Evolutionary conservation across 2,888 invertebrate genomes (phyloP).

Genomic region (Heliconius ethilla): DNA sequence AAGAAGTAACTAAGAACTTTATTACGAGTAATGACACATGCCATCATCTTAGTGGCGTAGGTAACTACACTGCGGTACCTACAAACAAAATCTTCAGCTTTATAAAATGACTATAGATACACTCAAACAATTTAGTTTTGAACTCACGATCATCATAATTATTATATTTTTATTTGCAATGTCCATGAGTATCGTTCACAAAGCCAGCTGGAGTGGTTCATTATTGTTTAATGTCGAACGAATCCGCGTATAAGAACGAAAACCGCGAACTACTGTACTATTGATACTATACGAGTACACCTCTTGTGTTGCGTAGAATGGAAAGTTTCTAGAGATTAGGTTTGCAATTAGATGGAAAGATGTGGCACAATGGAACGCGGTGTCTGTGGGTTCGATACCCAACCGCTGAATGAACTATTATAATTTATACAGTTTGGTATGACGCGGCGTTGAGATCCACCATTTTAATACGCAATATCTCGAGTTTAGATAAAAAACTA

Average conservation of each 20-base stretch:
- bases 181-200: slow-evolving; percentile 44
- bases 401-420: too few relatives aligned
- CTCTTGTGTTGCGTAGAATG: background rate
- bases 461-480: background rate
- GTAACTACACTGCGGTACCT: too few relatives aligned
- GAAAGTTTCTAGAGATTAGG: background rate
- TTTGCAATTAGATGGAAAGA: background rate
- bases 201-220: slow-evolving; percentile 54
- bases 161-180: background rate
- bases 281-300: background rate
- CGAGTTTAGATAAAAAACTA: background rate
- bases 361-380: background rate
- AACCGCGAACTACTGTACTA: slow-evolving; percentile 13
- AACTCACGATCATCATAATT: too few relatives aligned
- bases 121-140: too few relatives aligned
- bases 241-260: slow-evolving; percentile 43
- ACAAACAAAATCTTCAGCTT: too few relatives aligned
- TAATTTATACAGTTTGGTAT: too few relatives aligned
- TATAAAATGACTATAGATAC: too few relatives aligned
- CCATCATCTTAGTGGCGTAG: too few relatives aligned
- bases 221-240: slow-evolving; percentile 58
- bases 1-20: too few relatives aligned
- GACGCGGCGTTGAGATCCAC: background rate
- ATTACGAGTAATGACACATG: too few relatives aligned
- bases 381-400: background rate